phyloP scores from a whole-genome alignment of 2,888 invertebrate species.

The Drosophila melanosoma region DNA sequence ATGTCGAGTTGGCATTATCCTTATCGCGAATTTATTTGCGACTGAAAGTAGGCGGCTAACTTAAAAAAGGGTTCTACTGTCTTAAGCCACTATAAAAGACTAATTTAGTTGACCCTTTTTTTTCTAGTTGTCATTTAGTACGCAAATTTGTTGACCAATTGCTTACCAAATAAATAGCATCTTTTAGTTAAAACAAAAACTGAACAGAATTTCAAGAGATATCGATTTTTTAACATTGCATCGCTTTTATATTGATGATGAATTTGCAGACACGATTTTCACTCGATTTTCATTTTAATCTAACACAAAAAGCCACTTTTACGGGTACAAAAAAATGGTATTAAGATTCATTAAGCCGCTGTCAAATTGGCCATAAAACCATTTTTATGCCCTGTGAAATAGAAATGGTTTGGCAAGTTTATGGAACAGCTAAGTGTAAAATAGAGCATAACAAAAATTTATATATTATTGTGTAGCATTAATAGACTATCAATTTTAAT shows the following conservation, averaged over 20 bases:
- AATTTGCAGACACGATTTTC: not conserved
- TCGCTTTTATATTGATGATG: not conserved
- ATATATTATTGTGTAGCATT: not conserved
- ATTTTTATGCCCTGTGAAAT: conserved; percentile 38
- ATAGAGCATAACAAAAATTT: too few species aligned
- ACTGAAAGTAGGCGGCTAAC: conserved; percentile 58
- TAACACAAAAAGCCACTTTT: not conserved
- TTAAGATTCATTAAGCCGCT: conserved; percentile 65
- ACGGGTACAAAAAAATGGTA: not conserved
- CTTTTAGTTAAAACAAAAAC: not conserved
- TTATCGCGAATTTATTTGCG: conserved; percentile 40
- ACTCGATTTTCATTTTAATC: not conserved
- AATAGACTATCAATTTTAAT: too few species aligned
- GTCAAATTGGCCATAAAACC: conserved; percentile 69
- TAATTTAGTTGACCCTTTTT: conserved; percentile 15
- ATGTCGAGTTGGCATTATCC: conserved; percentile 49
- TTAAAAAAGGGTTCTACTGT: conserved; percentile 8
- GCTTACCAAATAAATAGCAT: not conserved
- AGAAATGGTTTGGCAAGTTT: not conserved
- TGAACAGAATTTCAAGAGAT: not conserved
- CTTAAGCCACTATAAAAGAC: conserved; percentile 14
- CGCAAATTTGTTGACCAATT: conserved; percentile 24
- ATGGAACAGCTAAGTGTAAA: not conserved
- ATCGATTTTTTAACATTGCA: not conserved
- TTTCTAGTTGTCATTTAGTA: conserved; percentile 37